These are phyloP conservation scores for Gambusia yucatana DNA, from an alignment of 2,797 vertebrate species.

Conservation along the genomic window DNA sequence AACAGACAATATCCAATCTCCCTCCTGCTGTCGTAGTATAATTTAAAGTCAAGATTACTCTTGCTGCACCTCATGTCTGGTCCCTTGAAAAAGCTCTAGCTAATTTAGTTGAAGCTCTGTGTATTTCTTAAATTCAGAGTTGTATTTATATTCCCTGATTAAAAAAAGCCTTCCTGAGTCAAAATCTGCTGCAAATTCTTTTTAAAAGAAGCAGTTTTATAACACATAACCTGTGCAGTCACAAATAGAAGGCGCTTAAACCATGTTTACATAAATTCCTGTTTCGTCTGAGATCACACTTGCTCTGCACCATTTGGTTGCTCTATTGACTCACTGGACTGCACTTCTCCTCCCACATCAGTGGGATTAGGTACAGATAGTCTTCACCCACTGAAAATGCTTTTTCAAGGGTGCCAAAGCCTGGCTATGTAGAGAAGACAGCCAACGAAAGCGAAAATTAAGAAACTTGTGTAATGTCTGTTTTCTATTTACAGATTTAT, in stretches of 20 bases:
- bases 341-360: conserved; percentile 26
- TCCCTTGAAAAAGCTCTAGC: neutral
- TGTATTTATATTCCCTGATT: neutral
- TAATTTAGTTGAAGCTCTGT: conserved; percentile 6
- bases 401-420: conserved; percentile 27
- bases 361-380: conserved; percentile 32
- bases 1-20: conserved; percentile 32
- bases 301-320: conserved; percentile 25
- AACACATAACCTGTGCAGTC: neutral
- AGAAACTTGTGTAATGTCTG: conserved; percentile 36
- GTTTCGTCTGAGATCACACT: conserved; percentile 23
- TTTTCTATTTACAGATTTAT: conserved; percentile 33
- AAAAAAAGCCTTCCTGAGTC: conserved; percentile 1
- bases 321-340: conserved; percentile 22
- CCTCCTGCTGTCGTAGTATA: conserved; percentile 25
- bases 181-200: neutral
- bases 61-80: neutral
- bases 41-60: conserved; percentile 1
- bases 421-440: conserved; percentile 25
- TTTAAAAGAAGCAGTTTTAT: neutral
- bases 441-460: conserved; percentile 30
- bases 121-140: neutral
- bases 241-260: neutral
- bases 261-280: conserved; percentile 7
- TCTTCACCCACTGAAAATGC: conserved; percentile 19